phyloP scores from a whole-genome alignment of 1,140 invertebrate genomes.

The Bombus huntii region DNA sequence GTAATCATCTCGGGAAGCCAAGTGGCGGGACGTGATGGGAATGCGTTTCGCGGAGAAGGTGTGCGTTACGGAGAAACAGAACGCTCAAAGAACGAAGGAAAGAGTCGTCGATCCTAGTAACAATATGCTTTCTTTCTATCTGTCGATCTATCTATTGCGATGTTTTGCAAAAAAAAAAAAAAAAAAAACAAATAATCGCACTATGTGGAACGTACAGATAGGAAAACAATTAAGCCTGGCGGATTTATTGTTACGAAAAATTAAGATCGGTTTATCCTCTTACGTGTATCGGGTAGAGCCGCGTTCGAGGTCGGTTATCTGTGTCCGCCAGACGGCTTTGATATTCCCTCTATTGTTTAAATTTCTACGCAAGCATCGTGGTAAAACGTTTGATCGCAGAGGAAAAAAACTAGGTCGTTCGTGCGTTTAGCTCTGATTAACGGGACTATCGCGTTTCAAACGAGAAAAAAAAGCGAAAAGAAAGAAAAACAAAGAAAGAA shows the following conservation, averaged over 20 bases:
- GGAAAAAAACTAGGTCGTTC: constrained; percentile 29
- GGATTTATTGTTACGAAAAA: neutral
- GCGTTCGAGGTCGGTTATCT: constrained; percentile 33
- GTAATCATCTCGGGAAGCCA: constrained; percentile 35
- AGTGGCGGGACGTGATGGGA: constrained; percentile 25
- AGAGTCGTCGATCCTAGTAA: neutral
- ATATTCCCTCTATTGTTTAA: constrained; percentile 23
- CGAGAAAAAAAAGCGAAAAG: neutral
- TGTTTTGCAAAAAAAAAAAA: constrained; percentile 7
- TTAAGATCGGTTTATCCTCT: constrained; percentile 3
- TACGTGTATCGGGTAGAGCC: neutral
- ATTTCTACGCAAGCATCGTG: neutral
- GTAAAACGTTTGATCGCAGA: constrained; percentile 23
- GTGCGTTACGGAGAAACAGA: neutral
- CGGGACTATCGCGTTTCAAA: constrained; percentile 29
- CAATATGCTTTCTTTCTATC: neutral
- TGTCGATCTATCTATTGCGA: neutral
- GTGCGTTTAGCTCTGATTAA: constrained; percentile 48
- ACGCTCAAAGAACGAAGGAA: neutral
- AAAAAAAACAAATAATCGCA: neutral
- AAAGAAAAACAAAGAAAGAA: too few relatives aligned
- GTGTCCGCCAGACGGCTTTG: neutral
- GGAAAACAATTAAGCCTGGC: neutral
- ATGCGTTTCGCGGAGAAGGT: neutral
- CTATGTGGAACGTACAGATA: neutral